Evolutionary conservation across 2,888 invertebrate genomes (phyloP).

Genomic region (Argynnis bischoffii): DNA sequence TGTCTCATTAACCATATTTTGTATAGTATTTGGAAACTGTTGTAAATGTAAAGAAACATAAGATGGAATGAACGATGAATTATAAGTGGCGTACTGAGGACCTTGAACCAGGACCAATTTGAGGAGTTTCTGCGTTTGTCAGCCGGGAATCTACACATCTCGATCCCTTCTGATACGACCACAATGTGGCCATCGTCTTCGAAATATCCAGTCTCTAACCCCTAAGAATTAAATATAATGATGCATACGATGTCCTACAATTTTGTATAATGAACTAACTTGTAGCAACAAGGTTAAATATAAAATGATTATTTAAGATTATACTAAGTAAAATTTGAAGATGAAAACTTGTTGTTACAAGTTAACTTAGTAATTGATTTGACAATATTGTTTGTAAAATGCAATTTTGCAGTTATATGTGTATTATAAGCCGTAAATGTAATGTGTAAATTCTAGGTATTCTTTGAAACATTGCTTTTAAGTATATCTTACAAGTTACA

Average conservation of each 20-base stretch:
- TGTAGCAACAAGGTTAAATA: slow-evolving; percentile 4
- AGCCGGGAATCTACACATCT: slow-evolving; percentile 84
- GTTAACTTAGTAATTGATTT: too few species aligned
- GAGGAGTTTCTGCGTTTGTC: slow-evolving; percentile 82
- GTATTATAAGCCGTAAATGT: too few species aligned
- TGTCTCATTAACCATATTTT: slow-evolving; percentile 23
- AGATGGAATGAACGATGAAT: slow-evolving; percentile 73
- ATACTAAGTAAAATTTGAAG: background rate
- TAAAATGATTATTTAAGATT: background rate
- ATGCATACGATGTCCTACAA: slow-evolving; percentile 59
- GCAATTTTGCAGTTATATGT: too few species aligned
- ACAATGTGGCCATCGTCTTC: slow-evolving; percentile 83
- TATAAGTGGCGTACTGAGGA: slow-evolving; percentile 72
- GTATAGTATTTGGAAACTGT: slow-evolving; percentile 12
- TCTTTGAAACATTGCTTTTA: too few species aligned
- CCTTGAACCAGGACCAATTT: slow-evolving; percentile 88
- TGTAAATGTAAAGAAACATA: slow-evolving; percentile 50
- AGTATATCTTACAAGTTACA: too few species aligned
- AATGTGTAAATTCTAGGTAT: too few species aligned
- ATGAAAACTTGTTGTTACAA: too few species aligned
- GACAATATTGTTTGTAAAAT: too few species aligned
- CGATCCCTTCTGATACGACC: slow-evolving; percentile 84
- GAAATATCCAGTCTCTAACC: slow-evolving; percentile 83
- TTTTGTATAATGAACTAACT: slow-evolving; percentile 32
- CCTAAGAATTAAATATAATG: slow-evolving; percentile 71